phyloP scores from a whole-genome alignment of 2,113 vertebrate genomes.

The Marmota flaviventris region DNA sequence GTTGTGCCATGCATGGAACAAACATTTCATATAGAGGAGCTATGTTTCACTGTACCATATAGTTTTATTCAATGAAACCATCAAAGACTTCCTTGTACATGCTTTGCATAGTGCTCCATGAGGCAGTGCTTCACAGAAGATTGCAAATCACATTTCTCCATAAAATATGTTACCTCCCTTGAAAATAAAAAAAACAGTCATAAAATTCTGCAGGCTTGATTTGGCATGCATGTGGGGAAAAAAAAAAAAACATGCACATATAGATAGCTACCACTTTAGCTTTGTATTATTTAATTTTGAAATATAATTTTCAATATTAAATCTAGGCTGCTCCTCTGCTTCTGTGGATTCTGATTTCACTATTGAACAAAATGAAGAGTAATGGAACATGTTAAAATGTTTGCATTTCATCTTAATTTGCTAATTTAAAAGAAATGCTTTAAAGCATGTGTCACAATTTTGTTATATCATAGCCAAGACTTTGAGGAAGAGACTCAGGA shows the following conservation, averaged over 20 bases:
- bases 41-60: background rate
- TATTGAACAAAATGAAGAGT: conserved; percentile 46
- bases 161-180: background rate
- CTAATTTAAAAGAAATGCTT: conserved; percentile 55
- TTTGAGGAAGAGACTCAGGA: conserved; percentile 42
- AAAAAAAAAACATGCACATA: background rate
- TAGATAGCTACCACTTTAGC: background rate
- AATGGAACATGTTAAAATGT: conserved; percentile 67
- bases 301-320: conserved; percentile 49
- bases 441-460: conserved; percentile 46
- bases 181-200: background rate
- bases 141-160: background rate
- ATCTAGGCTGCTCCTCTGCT: background rate
- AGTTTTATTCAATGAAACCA: background rate
- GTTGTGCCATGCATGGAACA: background rate
- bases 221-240: background rate
- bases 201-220: background rate
- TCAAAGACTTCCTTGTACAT: background rate
- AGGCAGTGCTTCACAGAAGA: background rate
- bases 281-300: conserved; percentile 44
- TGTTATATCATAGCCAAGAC: background rate
- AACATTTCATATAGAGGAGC: background rate
- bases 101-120: background rate
- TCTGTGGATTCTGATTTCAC: conserved; percentile 6
- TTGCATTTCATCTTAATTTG: conserved; percentile 45